Evolutionary conservation across 2,113 vertebrate species (phyloP).

Genomic region (Onychorhynchus coronatus): DNA sequence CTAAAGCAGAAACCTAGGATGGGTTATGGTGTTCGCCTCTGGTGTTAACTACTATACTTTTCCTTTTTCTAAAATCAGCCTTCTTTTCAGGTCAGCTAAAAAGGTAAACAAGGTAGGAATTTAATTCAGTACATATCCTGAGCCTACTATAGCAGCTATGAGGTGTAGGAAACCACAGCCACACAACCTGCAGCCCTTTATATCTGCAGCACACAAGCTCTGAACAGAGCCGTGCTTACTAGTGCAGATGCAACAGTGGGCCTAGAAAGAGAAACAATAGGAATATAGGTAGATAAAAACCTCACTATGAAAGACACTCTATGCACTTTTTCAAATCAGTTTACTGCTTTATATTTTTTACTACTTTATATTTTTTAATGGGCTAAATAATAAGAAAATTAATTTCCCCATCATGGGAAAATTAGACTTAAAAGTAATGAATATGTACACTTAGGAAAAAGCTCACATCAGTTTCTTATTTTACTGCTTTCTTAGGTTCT

Average conservation of each 20-base stretch:
- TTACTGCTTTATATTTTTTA: not conserved
- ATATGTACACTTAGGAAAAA: not conserved
- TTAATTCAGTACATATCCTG: not conserved
- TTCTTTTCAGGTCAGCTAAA: not conserved
- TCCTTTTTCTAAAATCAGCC: not conserved
- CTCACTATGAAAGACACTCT: not conserved
- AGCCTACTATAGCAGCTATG: not conserved
- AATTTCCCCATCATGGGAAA: conserved; percentile 2
- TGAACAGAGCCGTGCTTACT: not conserved
- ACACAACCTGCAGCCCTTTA: not conserved
- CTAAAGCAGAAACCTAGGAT: not conserved
- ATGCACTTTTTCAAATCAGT: not conserved
- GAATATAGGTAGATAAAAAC: not conserved
- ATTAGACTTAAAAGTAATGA: not conserved
- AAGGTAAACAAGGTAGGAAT: not conserved
- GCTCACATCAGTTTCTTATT: not conserved
- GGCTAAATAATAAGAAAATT: conserved; percentile 50
- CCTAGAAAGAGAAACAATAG: not conserved
- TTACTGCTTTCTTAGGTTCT: conserved; percentile 9
- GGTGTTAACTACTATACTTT: not conserved
- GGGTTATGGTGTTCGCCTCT: not conserved
- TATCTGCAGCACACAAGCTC: not conserved
- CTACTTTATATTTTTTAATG: conserved; percentile 2
- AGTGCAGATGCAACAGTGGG: not conserved
- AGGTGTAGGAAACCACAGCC: not conserved